Evolutionary conservation across 1,140 invertebrate genomes (phyloP).

Genomic region (Procambarus virginalis): DNA sequence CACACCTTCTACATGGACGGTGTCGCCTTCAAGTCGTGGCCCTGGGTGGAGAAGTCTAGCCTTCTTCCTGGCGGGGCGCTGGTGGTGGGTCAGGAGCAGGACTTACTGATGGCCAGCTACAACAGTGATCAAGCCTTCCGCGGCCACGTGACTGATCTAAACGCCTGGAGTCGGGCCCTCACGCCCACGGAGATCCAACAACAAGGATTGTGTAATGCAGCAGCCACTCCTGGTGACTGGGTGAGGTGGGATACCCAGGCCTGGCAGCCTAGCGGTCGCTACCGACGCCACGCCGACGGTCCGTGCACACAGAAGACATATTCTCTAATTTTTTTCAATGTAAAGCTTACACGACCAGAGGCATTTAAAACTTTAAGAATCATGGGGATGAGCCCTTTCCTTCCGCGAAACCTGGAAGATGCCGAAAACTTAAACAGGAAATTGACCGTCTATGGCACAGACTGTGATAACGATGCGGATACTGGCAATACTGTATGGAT

Average conservation of each 20-base stretch:
- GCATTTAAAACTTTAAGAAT: background rate
- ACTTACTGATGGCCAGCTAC: constrained; percentile 9
- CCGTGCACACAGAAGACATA: background rate
- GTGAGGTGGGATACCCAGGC: constrained; percentile 24
- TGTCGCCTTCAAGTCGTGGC: constrained; percentile 8
- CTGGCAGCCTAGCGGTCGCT: constrained; percentile 10
- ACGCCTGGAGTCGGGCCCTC: constrained; percentile 28
- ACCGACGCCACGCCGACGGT: background rate
- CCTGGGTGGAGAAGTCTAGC: background rate
- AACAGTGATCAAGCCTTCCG: constrained; percentile 1
- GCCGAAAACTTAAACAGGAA: background rate
- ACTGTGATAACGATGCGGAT: constrained; percentile 21
- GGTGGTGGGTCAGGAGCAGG: constrained; percentile 28
- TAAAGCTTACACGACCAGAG: background rate
- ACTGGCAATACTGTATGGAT: constrained; percentile 18
- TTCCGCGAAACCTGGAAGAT: constrained; percentile 10
- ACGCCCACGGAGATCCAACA: background rate
- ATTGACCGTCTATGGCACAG: background rate
- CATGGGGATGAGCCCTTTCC: constrained; percentile 19
- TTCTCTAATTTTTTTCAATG: constrained; percentile 9
- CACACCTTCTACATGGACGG: constrained; percentile 52
- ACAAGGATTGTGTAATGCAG: background rate
- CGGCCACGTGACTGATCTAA: constrained; percentile 27
- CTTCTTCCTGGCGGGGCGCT: constrained; percentile 25
- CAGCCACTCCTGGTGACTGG: constrained; percentile 27